Base-by-base conservation (phyloP, 2,113 vertebrate genomes). In the Oophaga pumilio region DNA sequence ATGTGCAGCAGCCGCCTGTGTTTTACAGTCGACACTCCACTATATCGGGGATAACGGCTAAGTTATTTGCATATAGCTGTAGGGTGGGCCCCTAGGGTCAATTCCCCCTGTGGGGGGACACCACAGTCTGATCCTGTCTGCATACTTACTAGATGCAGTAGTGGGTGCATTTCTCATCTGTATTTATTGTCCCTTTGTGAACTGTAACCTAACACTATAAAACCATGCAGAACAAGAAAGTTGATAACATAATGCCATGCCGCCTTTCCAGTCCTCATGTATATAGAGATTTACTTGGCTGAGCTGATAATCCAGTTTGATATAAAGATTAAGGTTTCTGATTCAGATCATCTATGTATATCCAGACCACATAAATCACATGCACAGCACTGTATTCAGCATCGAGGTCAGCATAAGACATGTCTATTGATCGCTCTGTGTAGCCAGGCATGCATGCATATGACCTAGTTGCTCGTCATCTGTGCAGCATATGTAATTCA, bases 291-390 rank as follows among this genome's bases (percentile, higher is more conserved):
- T 71, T 71, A 71, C 68, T 71, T 17, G 0, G 26, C 26, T 71
- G 24, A 73, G 43, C 33, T 73, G 69, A 73, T 73, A 73, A 73
- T 73, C 28, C 69, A 73, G 69, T 73, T 73, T 73, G 66, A 69
- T 69, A 69, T 69, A 13, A 14, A 69, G 66, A 28, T 69, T 69
- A 66, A 71, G 26, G 13, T 26, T 71, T 33, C 73, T 43, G 33
- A 43, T 43, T 43, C 33, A 22, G 73, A 22, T 76, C 33, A 76
- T 50, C 33, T 33, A 78, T 56, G 20, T 56, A 53, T 15, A 57
- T 57, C 24, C 76, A 79, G 76, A 79, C 52, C 50, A 76, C 43
- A 52, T 22, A 76, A 76, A 52, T 50, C 49, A 52, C 74, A 76
- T n/a, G 73, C 43, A 50, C 43, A 50, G 74, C 20, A 52, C n/a